A percentile compares a stretch with the other conserved stretches of the same genome.
phyloP scores from a whole-genome alignment of 2,797 vertebrate genomes.

The Takifugu rubripes region DNA sequence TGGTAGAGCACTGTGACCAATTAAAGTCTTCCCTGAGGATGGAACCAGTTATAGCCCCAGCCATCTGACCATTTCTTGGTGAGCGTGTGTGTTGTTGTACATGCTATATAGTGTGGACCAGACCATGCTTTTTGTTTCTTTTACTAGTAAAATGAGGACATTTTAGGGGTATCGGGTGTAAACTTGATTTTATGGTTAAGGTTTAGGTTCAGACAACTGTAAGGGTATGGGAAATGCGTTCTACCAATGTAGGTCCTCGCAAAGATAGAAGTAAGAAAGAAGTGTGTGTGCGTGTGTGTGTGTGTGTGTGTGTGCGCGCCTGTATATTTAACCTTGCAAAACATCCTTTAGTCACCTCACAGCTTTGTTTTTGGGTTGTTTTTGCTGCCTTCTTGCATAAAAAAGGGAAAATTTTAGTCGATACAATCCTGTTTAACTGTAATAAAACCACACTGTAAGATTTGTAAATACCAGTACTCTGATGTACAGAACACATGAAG shows the following conservation, averaged over 20 bases:
- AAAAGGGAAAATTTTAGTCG: constrained; percentile 11
- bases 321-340: constrained; percentile 28
- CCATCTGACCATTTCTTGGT: constrained; percentile 69
- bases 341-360: constrained; percentile 58
- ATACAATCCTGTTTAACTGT: too few species aligned
- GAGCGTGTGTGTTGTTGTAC: constrained; percentile 15
- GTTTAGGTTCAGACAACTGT: too few species aligned
- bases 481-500: too few species aligned
- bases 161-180: too few species aligned
- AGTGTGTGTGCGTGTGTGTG: background rate
- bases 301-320: constrained; percentile 6
- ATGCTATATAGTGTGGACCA: background rate
- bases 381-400: constrained; percentile 13
- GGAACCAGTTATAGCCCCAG: constrained; percentile 66
- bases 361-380: constrained; percentile 36
- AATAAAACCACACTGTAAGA: too few species aligned
- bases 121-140: too few species aligned
- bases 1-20: constrained; percentile 77
- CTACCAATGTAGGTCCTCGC: too few species aligned
- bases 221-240: too few species aligned
- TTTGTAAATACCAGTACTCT: background rate
- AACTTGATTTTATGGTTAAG: too few species aligned
- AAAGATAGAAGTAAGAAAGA: too few species aligned
- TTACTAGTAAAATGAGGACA: too few species aligned
- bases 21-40: constrained; percentile 77